Conservation (phyloP, 2,797 vertebrate genomes). For the Hippopotamyrus pictus region DNA sequence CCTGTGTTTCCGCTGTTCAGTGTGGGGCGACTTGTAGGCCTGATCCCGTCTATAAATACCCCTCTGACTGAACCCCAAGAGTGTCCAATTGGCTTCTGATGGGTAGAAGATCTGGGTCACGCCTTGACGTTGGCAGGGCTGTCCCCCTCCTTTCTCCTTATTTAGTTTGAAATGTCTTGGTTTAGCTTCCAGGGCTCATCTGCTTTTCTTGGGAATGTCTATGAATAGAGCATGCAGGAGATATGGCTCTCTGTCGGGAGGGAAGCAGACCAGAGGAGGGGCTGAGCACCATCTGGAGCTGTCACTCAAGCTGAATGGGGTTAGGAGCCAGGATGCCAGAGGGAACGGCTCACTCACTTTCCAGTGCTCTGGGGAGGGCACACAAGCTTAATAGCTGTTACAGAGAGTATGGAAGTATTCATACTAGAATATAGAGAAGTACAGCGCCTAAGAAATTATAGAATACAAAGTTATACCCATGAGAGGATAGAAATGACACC, state of each 20-base stretch:
- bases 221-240: constrained; percentile 19
- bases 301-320: constrained; percentile 10
- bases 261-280: neutral
- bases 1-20: neutral
- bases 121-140: neutral
- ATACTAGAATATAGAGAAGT: neutral
- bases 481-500: neutral
- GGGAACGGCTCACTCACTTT: neutral
- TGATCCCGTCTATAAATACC: neutral
- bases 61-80: neutral
- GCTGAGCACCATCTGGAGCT: constrained; percentile 1
- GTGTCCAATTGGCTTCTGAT: neutral
- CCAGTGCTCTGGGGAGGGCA: neutral
- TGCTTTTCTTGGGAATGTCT: constrained; percentile 22
- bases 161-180: constrained; percentile 24
- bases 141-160: constrained; percentile 18
- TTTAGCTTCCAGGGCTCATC: neutral
- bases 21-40: neutral
- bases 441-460: neutral
- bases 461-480: neutral
- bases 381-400: neutral
- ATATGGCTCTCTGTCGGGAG: neutral
- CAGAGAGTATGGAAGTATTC: neutral
- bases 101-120: neutral
- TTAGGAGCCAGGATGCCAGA: neutral